A percentile compares a stretch with the other conserved stretches of the same genome.
Evolutionary conservation across 2,888 invertebrate genomes (phyloP).

Genomic region (Scaptomyza reducta): DNA sequence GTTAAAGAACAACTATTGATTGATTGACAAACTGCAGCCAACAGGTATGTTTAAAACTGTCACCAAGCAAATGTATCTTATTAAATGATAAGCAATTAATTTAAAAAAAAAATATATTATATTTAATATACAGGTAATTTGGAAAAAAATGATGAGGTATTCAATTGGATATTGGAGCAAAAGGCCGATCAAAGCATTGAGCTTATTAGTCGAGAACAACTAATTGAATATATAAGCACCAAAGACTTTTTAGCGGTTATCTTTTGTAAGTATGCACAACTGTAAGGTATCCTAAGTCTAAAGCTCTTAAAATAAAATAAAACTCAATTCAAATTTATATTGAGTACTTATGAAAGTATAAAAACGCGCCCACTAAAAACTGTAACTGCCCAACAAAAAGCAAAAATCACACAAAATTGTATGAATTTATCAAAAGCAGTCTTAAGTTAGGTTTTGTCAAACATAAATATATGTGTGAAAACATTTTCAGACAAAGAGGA

Average conservation of each 20-base stretch:
- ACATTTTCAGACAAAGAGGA: slow-evolving; percentile 90
- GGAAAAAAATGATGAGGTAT: slow-evolving; percentile 91
- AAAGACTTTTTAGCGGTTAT: slow-evolving; percentile 96
- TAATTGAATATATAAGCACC: slow-evolving; percentile 93
- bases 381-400: slow-evolving; percentile 74
- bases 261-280: slow-evolving; percentile 90
- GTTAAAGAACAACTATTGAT: slow-evolving; percentile 55
- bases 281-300: slow-evolving; percentile 42
- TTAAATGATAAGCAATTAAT: neutral
- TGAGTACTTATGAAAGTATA: slow-evolving; percentile 16
- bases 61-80: slow-evolving; percentile 2
- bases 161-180: slow-evolving; percentile 96
- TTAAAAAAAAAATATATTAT: slow-evolving; percentile 4
- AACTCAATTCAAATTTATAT: slow-evolving; percentile 3
- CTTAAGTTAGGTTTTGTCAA: slow-evolving; percentile 1
- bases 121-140: slow-evolving; percentile 87
- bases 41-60: slow-evolving; percentile 76
- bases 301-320: slow-evolving; percentile 24
- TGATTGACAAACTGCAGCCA: slow-evolving; percentile 81
- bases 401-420: slow-evolving; percentile 31
- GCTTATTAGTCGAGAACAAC: slow-evolving; percentile 92
- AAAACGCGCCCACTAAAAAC: slow-evolving; percentile 79
- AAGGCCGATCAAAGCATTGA: slow-evolving; percentile 96
- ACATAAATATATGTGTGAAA: neutral
- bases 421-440: neutral